These are phyloP conservation scores for Stigmatopora nigra DNA, from an alignment of 2,113 vertebrate genomes.

Conservation along the genomic window DNA sequence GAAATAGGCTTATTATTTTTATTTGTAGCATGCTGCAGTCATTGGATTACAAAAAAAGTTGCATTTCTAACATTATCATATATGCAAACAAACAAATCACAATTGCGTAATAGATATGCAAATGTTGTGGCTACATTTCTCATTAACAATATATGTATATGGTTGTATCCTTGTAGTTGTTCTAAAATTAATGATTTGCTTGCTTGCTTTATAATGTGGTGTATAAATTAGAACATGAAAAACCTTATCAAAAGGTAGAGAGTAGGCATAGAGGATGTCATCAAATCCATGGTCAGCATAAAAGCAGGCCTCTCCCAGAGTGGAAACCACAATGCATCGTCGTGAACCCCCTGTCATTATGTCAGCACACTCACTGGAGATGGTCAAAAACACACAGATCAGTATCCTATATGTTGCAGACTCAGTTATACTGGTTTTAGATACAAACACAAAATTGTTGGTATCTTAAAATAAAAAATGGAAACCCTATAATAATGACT, in stretches of 20 bases:
- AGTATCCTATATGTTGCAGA: not conserved
- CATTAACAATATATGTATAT: no score
- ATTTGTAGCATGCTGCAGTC: no score
- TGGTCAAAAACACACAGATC: not conserved
- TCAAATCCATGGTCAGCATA: slow-evolving; percentile 78
- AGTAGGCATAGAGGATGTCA: slow-evolving; percentile 79
- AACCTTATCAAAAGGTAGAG: slow-evolving; percentile 68
- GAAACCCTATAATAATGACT: no score
- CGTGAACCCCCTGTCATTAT: slow-evolving; percentile 73
- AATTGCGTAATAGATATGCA: no score
- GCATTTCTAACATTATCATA: no score
- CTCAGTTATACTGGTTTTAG: not conserved
- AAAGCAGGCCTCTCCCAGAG: slow-evolving; percentile 73
- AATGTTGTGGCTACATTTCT: no score
- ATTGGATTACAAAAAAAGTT: no score
- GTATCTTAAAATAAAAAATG: not conserved
- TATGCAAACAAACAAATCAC: no score
- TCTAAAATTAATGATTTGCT: not conserved
- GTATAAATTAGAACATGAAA: not conserved
- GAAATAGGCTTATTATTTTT: no score
- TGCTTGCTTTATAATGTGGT: not conserved
- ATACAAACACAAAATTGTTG: not conserved
- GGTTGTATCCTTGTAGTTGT: no score
- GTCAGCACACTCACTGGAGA: slow-evolving; percentile 69
- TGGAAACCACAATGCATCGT: slow-evolving; percentile 75